Evolutionary conservation across 2,797 vertebrate species (phyloP).

Genomic region (Miichthys miiuy): DNA sequence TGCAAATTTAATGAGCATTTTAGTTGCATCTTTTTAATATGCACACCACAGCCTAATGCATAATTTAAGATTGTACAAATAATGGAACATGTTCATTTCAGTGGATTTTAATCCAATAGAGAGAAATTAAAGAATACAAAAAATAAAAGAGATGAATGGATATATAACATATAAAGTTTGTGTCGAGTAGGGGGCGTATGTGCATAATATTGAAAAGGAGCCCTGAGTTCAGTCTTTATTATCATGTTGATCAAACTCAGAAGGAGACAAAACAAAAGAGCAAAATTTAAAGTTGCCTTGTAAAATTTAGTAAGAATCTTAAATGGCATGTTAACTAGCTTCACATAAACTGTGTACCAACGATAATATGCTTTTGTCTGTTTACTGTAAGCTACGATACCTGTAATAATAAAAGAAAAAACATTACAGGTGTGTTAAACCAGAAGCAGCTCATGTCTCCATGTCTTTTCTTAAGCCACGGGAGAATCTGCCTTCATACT

Average conservation of each 20-base stretch:
- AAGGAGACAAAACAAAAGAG: not conserved
- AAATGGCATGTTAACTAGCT: not conserved
- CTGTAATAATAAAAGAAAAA: not conserved
- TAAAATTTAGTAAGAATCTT: not conserved
- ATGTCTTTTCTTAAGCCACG: not conserved
- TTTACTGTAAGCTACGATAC: too few species aligned
- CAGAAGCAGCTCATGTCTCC: not conserved
- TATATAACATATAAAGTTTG: slow-evolving; percentile 4
- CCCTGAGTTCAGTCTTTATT: not conserved
- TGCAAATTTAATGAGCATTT: slow-evolving; percentile 88
- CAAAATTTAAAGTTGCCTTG: not conserved
- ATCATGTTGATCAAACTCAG: not conserved
- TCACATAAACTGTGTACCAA: not conserved
- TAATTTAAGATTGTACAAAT: slow-evolving; percentile 85
- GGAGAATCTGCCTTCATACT: not conserved
- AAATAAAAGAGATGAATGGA: slow-evolving; percentile 18
- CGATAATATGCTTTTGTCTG: too few species aligned
- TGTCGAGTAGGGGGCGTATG: not conserved
- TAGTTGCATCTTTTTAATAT: slow-evolving; percentile 86
- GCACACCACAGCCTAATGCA: slow-evolving; percentile 83
- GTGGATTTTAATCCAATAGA: slow-evolving; percentile 49
- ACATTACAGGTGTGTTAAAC: not conserved
- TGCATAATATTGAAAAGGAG: not conserved
- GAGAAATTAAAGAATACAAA: slow-evolving; percentile 17
- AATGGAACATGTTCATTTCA: slow-evolving; percentile 76